Evolutionary conservation across 1,140 invertebrate species (phyloP), one percentile per base, ranked within the genome.

Genomic region (Zophobas morio): DNA sequence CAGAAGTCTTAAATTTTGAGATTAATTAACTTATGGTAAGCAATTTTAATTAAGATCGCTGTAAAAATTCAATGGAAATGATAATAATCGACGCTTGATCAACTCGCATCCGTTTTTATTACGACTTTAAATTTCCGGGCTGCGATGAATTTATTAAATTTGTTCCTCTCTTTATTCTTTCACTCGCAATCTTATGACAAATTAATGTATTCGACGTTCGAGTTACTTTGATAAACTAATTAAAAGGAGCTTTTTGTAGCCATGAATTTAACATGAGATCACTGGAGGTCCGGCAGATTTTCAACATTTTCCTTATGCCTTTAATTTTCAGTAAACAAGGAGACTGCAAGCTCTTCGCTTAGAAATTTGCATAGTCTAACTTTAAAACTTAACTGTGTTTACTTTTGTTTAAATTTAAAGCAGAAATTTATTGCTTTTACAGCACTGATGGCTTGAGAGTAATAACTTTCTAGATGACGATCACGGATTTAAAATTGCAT

Each of bases 371-470:
- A 66, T 66, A 66, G 60, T 66, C 37, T 66, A 66, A 66, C 60
- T 66, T 66, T 66, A 66, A 66, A 66, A 66, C 60, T 66, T 66
- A 66, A 66, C 60, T 66, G n/a, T 66, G 60, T 66, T 66, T 66
- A 46, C 60, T 66, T 66, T 66, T 66, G 60, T 42, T 39, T 66
- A 66, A 66, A 66, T 66, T 66, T 40, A 66, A 39, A 66, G 60
- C 20, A 39, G 39, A 42, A 66, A 66, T 42, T 66, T 66, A 66
- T 66, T 66, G 60, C 20, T 66, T 46, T 66, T 66, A 40, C 40
- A 8, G 4, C 37, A 42, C n/a, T 40, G 33, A 66, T 40, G n/a
- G 33, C 32, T 66, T 66, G 3, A 36, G 37, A 35, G 42, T 66
- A 66, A 66, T 66, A 66, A 66, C 60, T 66, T 42, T 40, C 39